Percentiles rank a stretch among this genome's conserved stretches.
Evolutionary conservation across 2,113 vertebrate species (phyloP).

Genomic region (Aramus guarauna): DNA sequence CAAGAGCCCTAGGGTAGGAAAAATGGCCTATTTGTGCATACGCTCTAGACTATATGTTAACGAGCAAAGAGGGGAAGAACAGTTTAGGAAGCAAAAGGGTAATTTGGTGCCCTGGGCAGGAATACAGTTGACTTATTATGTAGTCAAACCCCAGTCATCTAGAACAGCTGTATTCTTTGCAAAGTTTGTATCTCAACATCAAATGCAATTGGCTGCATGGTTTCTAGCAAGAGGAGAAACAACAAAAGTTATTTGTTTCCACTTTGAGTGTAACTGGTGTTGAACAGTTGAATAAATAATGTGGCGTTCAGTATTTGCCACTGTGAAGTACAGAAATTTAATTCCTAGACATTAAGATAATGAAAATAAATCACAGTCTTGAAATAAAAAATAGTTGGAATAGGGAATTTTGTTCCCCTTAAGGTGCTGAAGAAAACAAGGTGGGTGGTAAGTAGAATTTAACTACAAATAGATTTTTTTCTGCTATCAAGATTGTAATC

Average conservation of each 20-base stretch:
- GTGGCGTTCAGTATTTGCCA: not conserved
- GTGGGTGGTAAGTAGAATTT: conserved; percentile 17
- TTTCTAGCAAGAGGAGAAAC: not conserved
- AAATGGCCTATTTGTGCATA: not conserved
- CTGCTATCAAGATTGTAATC: not conserved
- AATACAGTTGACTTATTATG: not conserved
- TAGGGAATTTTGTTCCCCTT: not conserved
- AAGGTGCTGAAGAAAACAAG: not conserved
- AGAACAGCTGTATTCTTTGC: not conserved
- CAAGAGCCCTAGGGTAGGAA: not conserved
- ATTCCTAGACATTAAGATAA: not conserved
- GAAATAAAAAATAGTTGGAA: not conserved
- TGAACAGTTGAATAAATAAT: not conserved
- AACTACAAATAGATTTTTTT: not conserved
- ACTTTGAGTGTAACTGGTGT: not conserved
- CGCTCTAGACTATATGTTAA: not conserved
- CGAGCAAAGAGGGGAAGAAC: not conserved
- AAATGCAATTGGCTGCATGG: not conserved
- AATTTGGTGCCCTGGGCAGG: not conserved
- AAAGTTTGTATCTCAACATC: not conserved
- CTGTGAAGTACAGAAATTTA: not conserved
- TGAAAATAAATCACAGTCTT: not conserved
- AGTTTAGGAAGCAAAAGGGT: not conserved
- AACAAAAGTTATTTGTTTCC: not conserved
- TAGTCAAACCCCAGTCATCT: not conserved